Evolutionary conservation across 2,113 vertebrate species (phyloP), one percentile per base, ranked within the genome.

Genomic region (Anas platyrhynchos): DNA sequence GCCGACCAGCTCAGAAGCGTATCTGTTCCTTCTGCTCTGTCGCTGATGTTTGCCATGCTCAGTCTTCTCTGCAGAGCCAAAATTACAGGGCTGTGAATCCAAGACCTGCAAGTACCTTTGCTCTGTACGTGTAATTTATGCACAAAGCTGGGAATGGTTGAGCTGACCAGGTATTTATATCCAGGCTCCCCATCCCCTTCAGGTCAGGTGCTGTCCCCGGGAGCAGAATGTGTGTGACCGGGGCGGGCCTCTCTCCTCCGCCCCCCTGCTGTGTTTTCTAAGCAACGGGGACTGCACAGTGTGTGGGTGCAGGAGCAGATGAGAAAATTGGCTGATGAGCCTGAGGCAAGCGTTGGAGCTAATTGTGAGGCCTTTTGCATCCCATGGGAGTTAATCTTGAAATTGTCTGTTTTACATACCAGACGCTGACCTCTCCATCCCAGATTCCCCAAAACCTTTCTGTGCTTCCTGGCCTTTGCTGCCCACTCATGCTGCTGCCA

Each of bases 1-100:
- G 56, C 12, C 54, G 54, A 43, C 27, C 0, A 0, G 34, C 38
- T 36, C 56, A 4, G 29, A 12, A 74, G 43, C 9, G 2, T 4
- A 6, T 55, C 11, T 41, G 23, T 68, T 43, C 36, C n/a, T 61
- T 71, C 68, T 83, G n/a, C 44, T 38, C 52, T 58, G 18, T 44
- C 59, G 52, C 46, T 68, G n/a, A 13, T 66, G 43, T 61, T 86
- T 46, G 21, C 63, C 73, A 63, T 36, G 81, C 44, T 48, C 44
- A 43, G 18, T 43, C 58, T 48, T 17, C 23, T 65, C n/a, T 85
- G 66, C 0, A 41, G 36, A 69, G 79, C 81, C 29, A 68, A 55
- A 71, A 16, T 34, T 36, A 16, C 23, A 6, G 72, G 29, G 18
- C 67, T 80, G 29, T 44, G 36, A 20, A n/a, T 88, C 36, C 26